Conservation (phyloP, 2,888 invertebrate genomes). For the Agrilus biguttatus region DNA sequence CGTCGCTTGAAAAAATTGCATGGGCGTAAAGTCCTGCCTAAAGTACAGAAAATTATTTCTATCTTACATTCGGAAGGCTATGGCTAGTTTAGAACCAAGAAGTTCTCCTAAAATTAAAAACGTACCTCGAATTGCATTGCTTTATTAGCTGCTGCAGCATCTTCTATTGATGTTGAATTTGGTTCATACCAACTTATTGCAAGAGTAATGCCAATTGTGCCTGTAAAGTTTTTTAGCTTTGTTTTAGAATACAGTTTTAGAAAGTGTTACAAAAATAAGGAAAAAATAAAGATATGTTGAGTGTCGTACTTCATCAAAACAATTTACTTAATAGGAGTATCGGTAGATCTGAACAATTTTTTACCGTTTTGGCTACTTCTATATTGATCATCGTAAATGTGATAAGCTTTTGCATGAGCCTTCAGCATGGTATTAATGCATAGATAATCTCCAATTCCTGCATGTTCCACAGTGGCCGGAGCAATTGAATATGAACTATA, state of each 20-base stretch:
- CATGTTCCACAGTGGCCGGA: slow-evolving; percentile 23
- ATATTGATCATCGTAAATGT: slow-evolving; percentile 43
- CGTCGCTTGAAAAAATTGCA: slow-evolving; percentile 40
- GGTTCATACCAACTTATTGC: slow-evolving; percentile 2
- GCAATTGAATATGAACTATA: slow-evolving; percentile 19
- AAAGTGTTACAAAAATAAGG: too few relatives aligned
- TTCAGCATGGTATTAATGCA: slow-evolving; percentile 47
- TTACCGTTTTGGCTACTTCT: too few relatives aligned
- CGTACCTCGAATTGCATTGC: slow-evolving; percentile 7
- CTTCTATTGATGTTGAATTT: not conserved
- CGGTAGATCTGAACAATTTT: too few relatives aligned
- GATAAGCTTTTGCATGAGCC: slow-evolving; percentile 49
- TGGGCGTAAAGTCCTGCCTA: slow-evolving; percentile 2
- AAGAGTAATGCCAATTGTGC: too few relatives aligned
- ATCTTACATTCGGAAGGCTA: too few relatives aligned
- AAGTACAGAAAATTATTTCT: too few relatives aligned
- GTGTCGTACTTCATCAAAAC: too few relatives aligned
- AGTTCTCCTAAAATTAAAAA: too few relatives aligned
- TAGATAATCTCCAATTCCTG: slow-evolving; percentile 43
- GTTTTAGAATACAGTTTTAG: too few relatives aligned
- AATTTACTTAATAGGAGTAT: too few relatives aligned
- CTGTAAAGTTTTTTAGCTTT: too few relatives aligned
- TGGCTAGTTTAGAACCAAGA: not conserved
- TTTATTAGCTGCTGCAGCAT: slow-evolving; percentile 5
- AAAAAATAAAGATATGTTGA: too few relatives aligned